Base-by-base conservation (phyloP, 2,797 vertebrate genomes). In the Melanotaenia maccullochi region DNA sequence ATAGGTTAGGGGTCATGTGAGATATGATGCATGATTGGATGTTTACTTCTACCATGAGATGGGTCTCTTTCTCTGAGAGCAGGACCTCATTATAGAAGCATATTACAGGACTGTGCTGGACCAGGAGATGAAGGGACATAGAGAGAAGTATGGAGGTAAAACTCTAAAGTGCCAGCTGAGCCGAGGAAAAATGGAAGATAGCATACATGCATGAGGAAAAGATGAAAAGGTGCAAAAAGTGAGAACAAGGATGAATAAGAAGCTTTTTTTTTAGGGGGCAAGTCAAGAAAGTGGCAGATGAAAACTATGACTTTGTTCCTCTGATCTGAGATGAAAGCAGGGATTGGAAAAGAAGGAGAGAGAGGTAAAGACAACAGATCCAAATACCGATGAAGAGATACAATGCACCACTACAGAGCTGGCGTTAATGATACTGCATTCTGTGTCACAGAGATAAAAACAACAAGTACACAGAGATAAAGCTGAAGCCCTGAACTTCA, bases 271-370 rank as follows among this genome's bases (percentile, higher is more conserved):
- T 18, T 9, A 20, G 54, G 8, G 25, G 16, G 40, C 1, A 32
- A 62, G 38, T 68, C 5, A 72, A 68, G 67, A 60, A 76, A 76
- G 52, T 38, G 13, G 18, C 59, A 65, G 58, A 76, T 55, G 68
- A 79, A 84, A 83, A 64, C 42, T 71, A 38, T 24, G 52, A 74
- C 70, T 83, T 79, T 65, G 63, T 73, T 77, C 56, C 58, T 84
- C 63, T 85, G 84, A 81, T 81, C 44, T 78, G 60, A 73, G 83
- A 88, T 86, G 76, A 91, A 91, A 90, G 85, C 57, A 54, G 69
- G 59, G 55, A 14, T 28, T 49, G 47, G 18, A 65, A 69, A 71
- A 68, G 18, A 40, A 22, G 25, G 24, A 42, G 54, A 52, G 35
- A 51, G 62, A 44, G 25, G 33, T 20, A 62, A 71, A 76, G 65